Percentiles rank a stretch among this genome's conserved stretches.
Evolutionary conservation across 2,113 vertebrate genomes (phyloP).

Genomic region (Cryptotis parvus): DNA sequence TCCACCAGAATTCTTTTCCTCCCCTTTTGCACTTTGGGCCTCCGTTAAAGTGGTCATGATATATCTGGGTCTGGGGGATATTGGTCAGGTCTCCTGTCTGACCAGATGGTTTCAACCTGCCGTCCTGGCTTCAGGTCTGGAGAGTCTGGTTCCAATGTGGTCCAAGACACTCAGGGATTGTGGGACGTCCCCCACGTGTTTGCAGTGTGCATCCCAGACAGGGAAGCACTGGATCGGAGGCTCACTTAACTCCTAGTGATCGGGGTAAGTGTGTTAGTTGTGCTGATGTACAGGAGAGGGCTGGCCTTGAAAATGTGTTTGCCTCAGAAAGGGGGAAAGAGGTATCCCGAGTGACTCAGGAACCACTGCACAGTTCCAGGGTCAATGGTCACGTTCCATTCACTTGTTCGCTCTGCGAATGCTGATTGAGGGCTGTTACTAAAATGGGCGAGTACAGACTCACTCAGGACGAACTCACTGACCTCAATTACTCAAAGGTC

Average conservation of each 20-base stretch:
- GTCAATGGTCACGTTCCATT: conserved; percentile 38
- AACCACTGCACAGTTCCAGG: not conserved
- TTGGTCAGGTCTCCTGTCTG: not conserved
- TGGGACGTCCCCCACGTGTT: not conserved
- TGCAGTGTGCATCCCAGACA: not conserved
- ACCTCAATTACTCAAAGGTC: not conserved
- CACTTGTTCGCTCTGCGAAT: conserved; percentile 42
- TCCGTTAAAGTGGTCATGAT: not conserved
- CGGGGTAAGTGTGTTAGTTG: not conserved
- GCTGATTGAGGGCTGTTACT: conserved; percentile 22
- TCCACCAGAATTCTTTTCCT: not conserved
- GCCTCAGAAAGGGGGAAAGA: not conserved
- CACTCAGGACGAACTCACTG: not conserved
- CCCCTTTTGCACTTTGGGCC: not conserved
- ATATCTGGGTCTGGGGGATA: not conserved
- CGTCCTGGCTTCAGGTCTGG: not conserved
- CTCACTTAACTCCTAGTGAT: not conserved
- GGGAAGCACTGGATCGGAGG: not conserved
- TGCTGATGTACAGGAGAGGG: not conserved
- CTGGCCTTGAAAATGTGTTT: conserved; percentile 14
- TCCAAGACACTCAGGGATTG: not conserved
- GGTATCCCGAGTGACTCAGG: not conserved
- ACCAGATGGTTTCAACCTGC: not conserved
- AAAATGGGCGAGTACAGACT: not conserved
- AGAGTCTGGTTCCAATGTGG: not conserved